Conservation (phyloP, 1,140 invertebrate genomes). For the Eufriesea mexicana region DNA sequence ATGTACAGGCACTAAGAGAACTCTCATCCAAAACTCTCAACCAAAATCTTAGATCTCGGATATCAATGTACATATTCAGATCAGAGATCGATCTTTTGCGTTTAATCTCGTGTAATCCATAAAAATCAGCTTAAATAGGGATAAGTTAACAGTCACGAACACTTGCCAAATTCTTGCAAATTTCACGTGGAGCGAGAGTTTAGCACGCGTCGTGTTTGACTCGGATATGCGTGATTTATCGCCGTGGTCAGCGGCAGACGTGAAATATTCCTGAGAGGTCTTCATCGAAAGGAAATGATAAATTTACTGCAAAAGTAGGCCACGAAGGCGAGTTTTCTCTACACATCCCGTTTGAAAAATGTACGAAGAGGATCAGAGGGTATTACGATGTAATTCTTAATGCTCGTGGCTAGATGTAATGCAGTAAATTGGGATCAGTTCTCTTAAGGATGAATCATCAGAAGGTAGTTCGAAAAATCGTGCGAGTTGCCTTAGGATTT, state of each 20-base stretch:
- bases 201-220: background rate
- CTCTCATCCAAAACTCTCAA: too few species aligned
- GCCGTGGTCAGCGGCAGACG: too few species aligned
- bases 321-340: background rate
- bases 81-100: too few species aligned
- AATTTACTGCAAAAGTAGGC: background rate
- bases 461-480: background rate
- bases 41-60: too few species aligned
- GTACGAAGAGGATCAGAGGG: background rate
- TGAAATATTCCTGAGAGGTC: background rate
- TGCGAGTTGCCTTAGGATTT: background rate
- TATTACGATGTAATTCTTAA: background rate
- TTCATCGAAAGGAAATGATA: slow-evolving; percentile 1
- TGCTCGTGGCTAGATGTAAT: too few species aligned
- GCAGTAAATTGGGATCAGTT: background rate
- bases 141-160: too few species aligned
- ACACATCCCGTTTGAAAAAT: background rate
- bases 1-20: too few species aligned
- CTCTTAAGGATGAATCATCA: background rate
- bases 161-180: too few species aligned
- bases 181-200: too few species aligned
- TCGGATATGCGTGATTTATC: slow-evolving; percentile 5
- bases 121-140: too few species aligned
- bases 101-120: too few species aligned
- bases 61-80: too few species aligned